Conservation (phyloP, 2,888 invertebrate genomes). For the Ornithoptera priamus region DNA sequence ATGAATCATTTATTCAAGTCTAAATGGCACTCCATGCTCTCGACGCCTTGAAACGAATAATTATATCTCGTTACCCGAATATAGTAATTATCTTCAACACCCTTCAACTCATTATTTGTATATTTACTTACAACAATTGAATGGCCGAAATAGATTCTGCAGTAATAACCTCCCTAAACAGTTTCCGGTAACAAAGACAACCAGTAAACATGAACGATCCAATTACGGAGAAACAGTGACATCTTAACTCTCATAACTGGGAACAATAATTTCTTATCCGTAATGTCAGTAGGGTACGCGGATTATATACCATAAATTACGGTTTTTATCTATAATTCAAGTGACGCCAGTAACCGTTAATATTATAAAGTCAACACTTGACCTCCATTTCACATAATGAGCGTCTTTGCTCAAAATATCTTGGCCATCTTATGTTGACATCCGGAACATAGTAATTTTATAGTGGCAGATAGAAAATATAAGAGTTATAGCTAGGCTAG, state of each 20-base stretch:
- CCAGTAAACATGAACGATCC: neutral
- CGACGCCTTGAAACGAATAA: too few species aligned
- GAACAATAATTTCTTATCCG: neutral
- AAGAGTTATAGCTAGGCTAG: too few species aligned
- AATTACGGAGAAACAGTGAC: neutral
- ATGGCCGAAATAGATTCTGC: neutral
- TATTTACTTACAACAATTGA: neutral
- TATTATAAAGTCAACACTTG: neutral
- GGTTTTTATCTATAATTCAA: neutral
- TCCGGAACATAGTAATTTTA: too few species aligned
- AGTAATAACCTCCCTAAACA: neutral
- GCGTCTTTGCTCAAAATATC: neutral
- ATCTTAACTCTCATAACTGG: neutral
- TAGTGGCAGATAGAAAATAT: too few species aligned
- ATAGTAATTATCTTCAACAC: too few species aligned
- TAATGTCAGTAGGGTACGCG: neutral
- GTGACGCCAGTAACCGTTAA: neutral
- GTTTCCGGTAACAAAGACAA: neutral
- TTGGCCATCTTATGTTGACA: neutral
- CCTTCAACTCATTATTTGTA: too few species aligned
- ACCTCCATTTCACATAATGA: neutral
- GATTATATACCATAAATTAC: neutral
- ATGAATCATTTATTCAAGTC: too few species aligned
- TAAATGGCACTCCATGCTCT: too few species aligned
- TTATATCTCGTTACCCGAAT: too few species aligned